Evolutionary conservation across 2,888 invertebrate species (phyloP).

Genomic region (Hoplodrina ambigua): DNA sequence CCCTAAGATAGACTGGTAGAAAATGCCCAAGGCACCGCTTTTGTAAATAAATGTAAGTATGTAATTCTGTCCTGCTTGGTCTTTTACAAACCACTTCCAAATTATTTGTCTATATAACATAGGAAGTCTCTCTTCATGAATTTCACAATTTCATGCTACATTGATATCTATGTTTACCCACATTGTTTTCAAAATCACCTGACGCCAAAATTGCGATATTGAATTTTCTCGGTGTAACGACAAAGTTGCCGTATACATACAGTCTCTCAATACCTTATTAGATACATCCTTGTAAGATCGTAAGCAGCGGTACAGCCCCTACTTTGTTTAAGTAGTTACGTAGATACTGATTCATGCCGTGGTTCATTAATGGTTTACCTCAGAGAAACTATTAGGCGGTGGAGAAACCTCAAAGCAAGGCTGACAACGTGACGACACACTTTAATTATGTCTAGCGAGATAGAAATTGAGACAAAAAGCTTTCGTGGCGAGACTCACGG

Average conservation of each 20-base stretch:
- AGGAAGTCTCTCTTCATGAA: background rate
- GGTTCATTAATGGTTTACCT: conserved; percentile 28
- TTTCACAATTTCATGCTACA: background rate
- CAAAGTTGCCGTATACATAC: background rate
- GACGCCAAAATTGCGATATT: background rate
- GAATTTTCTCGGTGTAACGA: background rate
- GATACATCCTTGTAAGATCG: background rate
- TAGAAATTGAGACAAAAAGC: conserved; percentile 70
- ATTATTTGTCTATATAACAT: too few species aligned
- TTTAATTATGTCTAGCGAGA: conserved; percentile 67
- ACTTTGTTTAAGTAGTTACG: conserved; percentile 4
- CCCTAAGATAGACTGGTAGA: too few species aligned
- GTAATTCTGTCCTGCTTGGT: too few species aligned
- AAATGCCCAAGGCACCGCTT: too few species aligned
- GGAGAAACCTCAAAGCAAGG: conserved; percentile 72
- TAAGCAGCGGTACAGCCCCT: conserved; percentile 30
- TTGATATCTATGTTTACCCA: too few species aligned
- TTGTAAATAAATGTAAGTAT: too few species aligned
- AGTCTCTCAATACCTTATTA: background rate
- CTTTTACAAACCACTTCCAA: too few species aligned
- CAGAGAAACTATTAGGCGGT: conserved; percentile 63
- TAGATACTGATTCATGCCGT: conserved; percentile 23
- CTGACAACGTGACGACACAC: conserved; percentile 69
- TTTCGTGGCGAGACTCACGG: conserved; percentile 57
- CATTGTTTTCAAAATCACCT: too few species aligned